Base-by-base conservation (phyloP, 2,113 vertebrate genomes). In the Gyps fulvus region DNA sequence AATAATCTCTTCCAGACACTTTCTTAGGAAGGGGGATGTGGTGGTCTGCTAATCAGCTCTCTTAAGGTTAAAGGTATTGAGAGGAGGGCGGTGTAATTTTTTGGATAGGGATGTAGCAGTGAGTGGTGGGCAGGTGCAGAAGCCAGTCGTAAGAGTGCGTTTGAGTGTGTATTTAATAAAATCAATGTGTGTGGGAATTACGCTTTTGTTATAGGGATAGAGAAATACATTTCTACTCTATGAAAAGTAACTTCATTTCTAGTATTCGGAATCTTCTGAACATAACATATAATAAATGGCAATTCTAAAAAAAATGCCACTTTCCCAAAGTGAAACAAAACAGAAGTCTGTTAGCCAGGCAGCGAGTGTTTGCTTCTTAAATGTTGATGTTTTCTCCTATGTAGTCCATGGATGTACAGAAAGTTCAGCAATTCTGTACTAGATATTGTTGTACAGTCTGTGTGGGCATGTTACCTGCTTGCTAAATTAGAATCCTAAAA, bases 151-250 rank as follows among this genome's bases (percentile, higher is more conserved):
- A 22, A 29, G 43, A 27, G 13, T 12, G 16, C 6, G 0, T 36
- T 31, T 73, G 40, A 72, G 42, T 1, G 0, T 17, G 26, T 49
- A 17, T 69, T 43, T 50, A 36, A 45, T 59, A 32, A 65, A 76
- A 38, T 23, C 10, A 11, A 0, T 4, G 5, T 16, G 10, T 2
- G 21, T 0, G 11, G 12, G 19, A 42, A n/a, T 58, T 38, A 23
- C 4, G 16, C 50, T 82, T 73, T 36, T 55, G 43, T 52, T 61
- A 40, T 1, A 29, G 40, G 15, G 36, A 29, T 29, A 49, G 47
- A 45, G 42, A 89, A 89, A 52, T 38, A 32, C 2, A 3, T 29
- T 38, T 43, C 4, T 49, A 27, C 29, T 49, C 0, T 55, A 13
- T 25, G 38, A 26, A 66, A 89, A 52, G 17, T 47, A 79, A 79